Conservation (phyloP, 2,888 invertebrate genomes). For the Perdita meconis region DNA sequence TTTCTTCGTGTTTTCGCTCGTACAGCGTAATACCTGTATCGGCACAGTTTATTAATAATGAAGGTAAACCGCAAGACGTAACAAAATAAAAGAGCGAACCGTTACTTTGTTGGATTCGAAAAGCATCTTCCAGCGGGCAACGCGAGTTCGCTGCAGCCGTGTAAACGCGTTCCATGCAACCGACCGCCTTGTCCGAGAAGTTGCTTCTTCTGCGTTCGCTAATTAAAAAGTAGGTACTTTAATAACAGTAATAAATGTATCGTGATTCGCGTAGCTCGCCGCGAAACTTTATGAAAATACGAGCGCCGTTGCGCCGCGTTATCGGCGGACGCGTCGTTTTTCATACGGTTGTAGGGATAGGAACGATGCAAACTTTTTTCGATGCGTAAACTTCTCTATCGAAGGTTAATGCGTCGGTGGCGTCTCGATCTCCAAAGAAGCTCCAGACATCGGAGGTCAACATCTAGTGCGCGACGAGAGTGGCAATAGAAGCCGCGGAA, state of each 20-base stretch:
- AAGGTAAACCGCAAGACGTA: no score
- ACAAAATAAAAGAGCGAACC: no score
- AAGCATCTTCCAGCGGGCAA: not conserved
- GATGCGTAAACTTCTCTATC: conserved; percentile 14
- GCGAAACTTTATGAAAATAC: conserved; percentile 62
- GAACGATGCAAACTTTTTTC: conserved; percentile 25
- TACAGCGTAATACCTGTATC: no score
- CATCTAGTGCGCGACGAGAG: conserved; percentile 70
- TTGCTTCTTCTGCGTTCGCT: conserved; percentile 32
- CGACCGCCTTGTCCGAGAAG: conserved; percentile 13
- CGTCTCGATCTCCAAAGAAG: not conserved
- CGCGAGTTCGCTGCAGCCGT: not conserved
- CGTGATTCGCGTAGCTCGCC: conserved; percentile 8
- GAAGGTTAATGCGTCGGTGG: not conserved
- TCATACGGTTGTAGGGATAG: not conserved
- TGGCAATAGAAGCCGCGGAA: conserved; percentile 39
- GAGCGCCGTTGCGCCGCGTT: conserved; percentile 16
- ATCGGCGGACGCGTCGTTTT: conserved; percentile 41
- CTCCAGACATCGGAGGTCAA: conserved; percentile 75
- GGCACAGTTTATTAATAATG: no score
- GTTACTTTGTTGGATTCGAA: no score
- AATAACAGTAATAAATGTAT: conserved; percentile 65
- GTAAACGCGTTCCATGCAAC: not conserved
- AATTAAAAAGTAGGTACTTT: conserved; percentile 62
- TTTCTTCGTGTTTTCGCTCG: no score